Evolutionary conservation across 1,140 invertebrate species (phyloP), one percentile per base, ranked within the genome.

Genomic region (Triops longicaudatus): DNA sequence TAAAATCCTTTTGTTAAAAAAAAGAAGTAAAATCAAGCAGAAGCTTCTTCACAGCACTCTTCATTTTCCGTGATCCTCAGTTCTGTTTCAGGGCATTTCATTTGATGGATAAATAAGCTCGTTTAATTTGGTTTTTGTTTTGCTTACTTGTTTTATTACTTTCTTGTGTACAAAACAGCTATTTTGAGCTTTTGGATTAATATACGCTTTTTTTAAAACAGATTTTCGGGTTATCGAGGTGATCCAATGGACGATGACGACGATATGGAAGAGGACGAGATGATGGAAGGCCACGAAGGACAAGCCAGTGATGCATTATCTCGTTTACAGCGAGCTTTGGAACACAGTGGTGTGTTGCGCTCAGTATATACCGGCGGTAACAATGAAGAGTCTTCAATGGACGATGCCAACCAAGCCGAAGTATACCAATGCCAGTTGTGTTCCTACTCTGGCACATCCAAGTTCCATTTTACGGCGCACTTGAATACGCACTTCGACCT

Each of bases 401-500:
- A 26, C 42, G 79, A 79, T 75, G 79, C 75, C 73, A 26, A 63
- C 22, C 22, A 75, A 73, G 41, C 74, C 72, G 27, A 78, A 41
- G 72, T 80, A 27, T 82, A 79, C 41, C 82, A 83, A 17, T 85
- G 84, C 74, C 81, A 83, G n/a, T 77, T 84, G 17, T 85, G 84
- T 76, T 81, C 82, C 10, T 85, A 86, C 78, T 80, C 82, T 31
- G 83, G 84, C 42, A 79, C 81, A 3, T 84, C 84, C 17, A 82
- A 84, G 74, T 84, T 83, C 77, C 84, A 85, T 74, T 87, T 87
- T 82, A 86, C 87, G 74, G 81, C 81, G 71, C 87, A 88, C 80
- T 86, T 87, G 83, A 85, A 85, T 78, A 86, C 84, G 14, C 87
- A 88, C 80, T 86, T 85, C 79, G 85, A 81, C 73, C 78, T 81